Evolutionary conservation across 1,140 invertebrate genomes (phyloP), one percentile per base, ranked within the genome.

Genomic region (Oedothorax gibbosus): DNA sequence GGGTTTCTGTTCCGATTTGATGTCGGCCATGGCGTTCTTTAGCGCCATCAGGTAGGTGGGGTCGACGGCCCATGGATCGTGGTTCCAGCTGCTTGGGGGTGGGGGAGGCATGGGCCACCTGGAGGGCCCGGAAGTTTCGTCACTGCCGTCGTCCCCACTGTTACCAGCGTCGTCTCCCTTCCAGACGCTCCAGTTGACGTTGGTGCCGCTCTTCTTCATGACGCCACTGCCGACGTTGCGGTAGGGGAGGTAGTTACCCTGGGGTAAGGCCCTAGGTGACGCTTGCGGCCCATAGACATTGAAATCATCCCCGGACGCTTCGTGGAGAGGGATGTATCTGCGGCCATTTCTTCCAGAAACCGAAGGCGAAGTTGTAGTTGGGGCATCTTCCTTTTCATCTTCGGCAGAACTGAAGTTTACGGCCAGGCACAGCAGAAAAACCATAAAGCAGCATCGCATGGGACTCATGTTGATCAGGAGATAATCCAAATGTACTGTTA

Each of bases 101-200:
- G 72, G 51, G 14, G 20, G 12, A 12, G 12, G 8, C 6, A 21
- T 21, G 18, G 72, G 77, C 81, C 81, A 84, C 7, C 56, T 66
- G 7, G 50, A 15, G 15, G 18, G 20, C 6, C 56, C 71, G 14
- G 71, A 71, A 5, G 35, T 35, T 21, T 76, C 81, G 0, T 76
- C 72, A 12, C 64, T 76, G 9, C 35, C 64, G 1, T 76, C 72
- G 11, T 73, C 69, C 10, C 14, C 79, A 56, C 80, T 64, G 51
- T 66, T 56, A 11, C 53, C 64, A 8, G 21, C 64, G 10, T 72
- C 80, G 11, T 84, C 81, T 0, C 81, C 81, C 49, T 84, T 84
- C 81, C 81, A 84, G 6, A 75, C 81, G 11, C 72, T 84, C 81
- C 81, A 84, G 51, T 84, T 84, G 10, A 84, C 57, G 57, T 84